phyloP scores from a whole-genome alignment of 1,140 invertebrate species.

The Oppia nitens region DNA sequence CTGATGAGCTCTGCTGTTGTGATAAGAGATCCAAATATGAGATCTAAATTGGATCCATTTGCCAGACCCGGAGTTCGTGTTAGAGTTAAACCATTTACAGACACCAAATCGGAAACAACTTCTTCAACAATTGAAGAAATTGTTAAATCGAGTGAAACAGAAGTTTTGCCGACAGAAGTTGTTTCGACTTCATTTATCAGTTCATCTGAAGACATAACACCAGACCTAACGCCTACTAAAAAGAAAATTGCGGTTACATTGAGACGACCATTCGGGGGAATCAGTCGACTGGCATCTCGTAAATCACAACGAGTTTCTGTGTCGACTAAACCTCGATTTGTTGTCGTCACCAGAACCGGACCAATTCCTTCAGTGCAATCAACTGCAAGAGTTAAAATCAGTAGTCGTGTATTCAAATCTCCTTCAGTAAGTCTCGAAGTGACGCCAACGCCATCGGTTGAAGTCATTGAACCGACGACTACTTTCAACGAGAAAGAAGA shows the following conservation, averaged over 20 bases:
- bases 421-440: background rate
- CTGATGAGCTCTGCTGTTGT: background rate
- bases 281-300: background rate
- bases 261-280: background rate
- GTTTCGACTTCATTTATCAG: background rate
- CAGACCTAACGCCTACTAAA: background rate
- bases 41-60: background rate
- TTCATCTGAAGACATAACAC: background rate
- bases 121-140: background rate
- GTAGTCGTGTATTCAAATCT: conserved; percentile 5
- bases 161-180: background rate
- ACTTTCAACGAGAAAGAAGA: background rate
- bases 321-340: conserved; percentile 18
- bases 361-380: background rate
- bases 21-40: background rate
- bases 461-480: background rate
- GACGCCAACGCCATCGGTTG: background rate
- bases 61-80: background rate
- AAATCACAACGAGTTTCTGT: conserved; percentile 10
- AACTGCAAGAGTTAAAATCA: background rate
- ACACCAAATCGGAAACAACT: background rate
- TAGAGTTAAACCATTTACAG: background rate
- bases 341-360: conserved; percentile 21
- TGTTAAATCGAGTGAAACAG: background rate
- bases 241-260: background rate